These are phyloP conservation scores for Nycteola revayana DNA, from an alignment of 2,888 invertebrate genomes.

Conservation along the genomic window DNA sequence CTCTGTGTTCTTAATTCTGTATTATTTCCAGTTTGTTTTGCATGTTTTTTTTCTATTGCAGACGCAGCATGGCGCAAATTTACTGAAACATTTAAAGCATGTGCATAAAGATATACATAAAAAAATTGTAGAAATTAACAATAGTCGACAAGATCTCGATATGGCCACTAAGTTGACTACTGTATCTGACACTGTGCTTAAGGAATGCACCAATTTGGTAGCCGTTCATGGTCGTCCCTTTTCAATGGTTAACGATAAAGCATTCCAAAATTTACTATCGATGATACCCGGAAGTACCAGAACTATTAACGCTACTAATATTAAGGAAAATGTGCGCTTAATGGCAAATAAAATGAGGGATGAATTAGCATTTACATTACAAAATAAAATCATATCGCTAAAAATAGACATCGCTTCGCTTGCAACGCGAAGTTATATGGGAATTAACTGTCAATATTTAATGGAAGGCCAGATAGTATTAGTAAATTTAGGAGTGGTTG, in stretches of 20 bases:
- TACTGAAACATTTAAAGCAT: conserved; percentile 12
- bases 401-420: conserved; percentile 8
- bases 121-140: conserved; percentile 2
- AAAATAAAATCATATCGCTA: conserved; percentile 4
- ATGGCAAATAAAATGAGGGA: background rate
- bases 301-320: conserved; percentile 1
- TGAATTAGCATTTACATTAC: conserved; percentile 1
- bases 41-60: conserved; percentile 4
- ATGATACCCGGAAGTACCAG: conserved; percentile 3
- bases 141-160: conserved; percentile 1
- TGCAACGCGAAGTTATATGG: conserved; percentile 7
- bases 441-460: conserved; percentile 2
- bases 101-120: conserved; percentile 4
- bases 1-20: too few relatives aligned
- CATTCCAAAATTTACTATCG: conserved; percentile 11
- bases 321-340: background rate
- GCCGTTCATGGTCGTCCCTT: conserved; percentile 15
- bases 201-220: conserved; percentile 12
- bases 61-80: conserved; percentile 11
- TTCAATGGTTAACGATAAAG: conserved; percentile 9
- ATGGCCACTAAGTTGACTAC: background rate
- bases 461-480: background rate
- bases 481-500: conserved; percentile 5
- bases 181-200: conserved; percentile 1
- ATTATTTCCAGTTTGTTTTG: too few relatives aligned